Evolutionary conservation across 2,888 invertebrate genomes (phyloP), one percentile per base, ranked within the genome.

Genomic region (Sipha maydis): DNA sequence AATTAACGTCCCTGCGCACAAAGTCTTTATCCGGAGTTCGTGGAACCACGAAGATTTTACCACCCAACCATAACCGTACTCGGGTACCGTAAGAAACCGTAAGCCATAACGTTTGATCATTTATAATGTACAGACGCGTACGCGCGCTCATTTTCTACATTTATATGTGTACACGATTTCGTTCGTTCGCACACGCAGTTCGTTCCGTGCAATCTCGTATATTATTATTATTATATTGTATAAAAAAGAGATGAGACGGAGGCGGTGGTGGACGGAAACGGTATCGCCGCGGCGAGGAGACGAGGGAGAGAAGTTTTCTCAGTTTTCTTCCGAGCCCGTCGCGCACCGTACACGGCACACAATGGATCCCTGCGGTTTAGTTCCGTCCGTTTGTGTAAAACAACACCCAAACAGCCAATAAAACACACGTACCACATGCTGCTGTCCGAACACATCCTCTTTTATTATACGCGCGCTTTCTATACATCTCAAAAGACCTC

Each of bases 341-440:
- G 67, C 67, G 25, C 48, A 38, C 56, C 28, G 67, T 14, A 5
- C 48, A 31, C 48, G 11, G 48, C 61, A 21, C 61, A 82, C 80
- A 75, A 88, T 82, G 80, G 75, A 88, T 82, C 80, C 88, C 88
- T 48, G 88, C 61, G 88, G 88, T 88, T 88, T 76, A 61, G 82
- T 88, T 80, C 75, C 86, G 79, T 76, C 75, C 75, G 88, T 75
- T 88, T 48, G 88, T 82, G 88, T 88, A 88, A 86, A 86, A 86
- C 86, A 86, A 86, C 86, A 80, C 88, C 88, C 88, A 88, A 85
- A 88, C 88, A 61, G 88, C 88, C 88, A 88, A 88, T 88, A 88
- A 88, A 88, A 88, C 76, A 80, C 88, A 88, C 67, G 86, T 76
- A 82, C 88, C 88, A 88, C 88, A 82, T 88, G 88, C 88, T 88